Evolutionary conservation across 2,888 invertebrate species (phyloP), one percentile per base, ranked within the genome.

Genomic region (Caenorhabditis drosophilae): DNA sequence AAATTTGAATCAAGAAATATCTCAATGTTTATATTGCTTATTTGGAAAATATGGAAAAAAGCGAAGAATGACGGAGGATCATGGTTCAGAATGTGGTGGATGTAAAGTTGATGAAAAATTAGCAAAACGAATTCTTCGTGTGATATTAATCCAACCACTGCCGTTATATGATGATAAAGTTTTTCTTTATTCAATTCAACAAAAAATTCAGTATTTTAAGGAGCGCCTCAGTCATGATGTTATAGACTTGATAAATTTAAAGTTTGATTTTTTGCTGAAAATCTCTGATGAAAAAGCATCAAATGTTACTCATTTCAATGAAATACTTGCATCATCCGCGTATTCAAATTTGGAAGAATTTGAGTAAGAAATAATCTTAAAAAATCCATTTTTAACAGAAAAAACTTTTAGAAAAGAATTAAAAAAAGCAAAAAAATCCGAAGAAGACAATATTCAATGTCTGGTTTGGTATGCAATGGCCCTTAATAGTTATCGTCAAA

Each of bases 121-220:
- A 25, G 57, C 67, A 0, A 48, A 31, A 1, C 16, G 42, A 12
- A 47, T 69, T 7, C 38, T 72, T 4, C 25, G 47, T 3, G 45
- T 73, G 2, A 66, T 68, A 9, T 35, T 73, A 18, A 62, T 66
- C 1, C 57, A 62, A 12, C 73, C 73, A 3, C 42, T 73, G 27
- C 73, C 73, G 16, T 26, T 62, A 4, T 59, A 66, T 38, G 73
- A 73, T 47, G 73, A 73, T 34, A 67, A 66, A 34, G 60, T 58
- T 36, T n/a, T n/a, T n/a, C n/a, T n/a, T n/a, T n/a, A n/a, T n/a
- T n/a, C n/a, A n/a, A n/a, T n/a, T n/a, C n/a, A n/a, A n/a, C n/a
- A n/a, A n/a, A n/a, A n/a, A n/a, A n/a, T n/a, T n/a, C n/a, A n/a
- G n/a, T n/a, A n/a, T n/a, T n/a, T 59, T 45, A 15, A 52, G 38